Evolutionary conservation across 2,797 vertebrate genomes (phyloP).

Genomic region (Sparus aurata): DNA sequence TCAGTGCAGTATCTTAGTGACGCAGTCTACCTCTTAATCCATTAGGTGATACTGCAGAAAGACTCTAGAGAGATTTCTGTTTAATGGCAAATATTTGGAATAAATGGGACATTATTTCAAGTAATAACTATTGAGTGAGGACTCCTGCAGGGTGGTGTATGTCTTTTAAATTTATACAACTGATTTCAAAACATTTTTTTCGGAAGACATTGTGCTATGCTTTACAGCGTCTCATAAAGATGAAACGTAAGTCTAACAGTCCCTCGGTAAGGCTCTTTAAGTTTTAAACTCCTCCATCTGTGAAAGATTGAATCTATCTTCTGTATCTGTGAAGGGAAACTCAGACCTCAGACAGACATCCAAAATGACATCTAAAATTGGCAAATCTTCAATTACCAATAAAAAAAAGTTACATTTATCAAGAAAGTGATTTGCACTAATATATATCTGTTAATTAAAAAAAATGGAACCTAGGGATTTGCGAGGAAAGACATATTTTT

Average conservation of each 20-base stretch:
- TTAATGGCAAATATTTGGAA: neutral
- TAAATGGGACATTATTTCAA: neutral
- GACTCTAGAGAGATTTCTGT: neutral
- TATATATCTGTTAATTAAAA: too few species aligned
- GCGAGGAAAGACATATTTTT: too few species aligned
- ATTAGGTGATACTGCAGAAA: neutral
- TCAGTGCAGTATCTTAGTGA: conserved; percentile 7
- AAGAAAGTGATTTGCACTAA: too few species aligned
- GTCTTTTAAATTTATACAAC: neutral
- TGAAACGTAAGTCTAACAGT: neutral
- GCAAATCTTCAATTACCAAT: too few species aligned
- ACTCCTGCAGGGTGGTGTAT: neutral
- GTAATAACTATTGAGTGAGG: neutral
- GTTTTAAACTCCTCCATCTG: neutral
- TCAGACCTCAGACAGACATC: too few species aligned
- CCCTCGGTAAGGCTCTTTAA: too few species aligned
- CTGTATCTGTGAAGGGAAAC: neutral
- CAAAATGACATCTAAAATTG: too few species aligned
- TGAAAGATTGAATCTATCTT: neutral
- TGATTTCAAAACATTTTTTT: neutral
- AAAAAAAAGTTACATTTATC: too few species aligned
- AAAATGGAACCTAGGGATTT: too few species aligned
- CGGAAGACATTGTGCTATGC: neutral
- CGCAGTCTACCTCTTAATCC: conserved; percentile 11
- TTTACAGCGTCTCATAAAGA: neutral